Conservation (phyloP, 1,140 invertebrate species). For the Hetaerina americana region DNA sequence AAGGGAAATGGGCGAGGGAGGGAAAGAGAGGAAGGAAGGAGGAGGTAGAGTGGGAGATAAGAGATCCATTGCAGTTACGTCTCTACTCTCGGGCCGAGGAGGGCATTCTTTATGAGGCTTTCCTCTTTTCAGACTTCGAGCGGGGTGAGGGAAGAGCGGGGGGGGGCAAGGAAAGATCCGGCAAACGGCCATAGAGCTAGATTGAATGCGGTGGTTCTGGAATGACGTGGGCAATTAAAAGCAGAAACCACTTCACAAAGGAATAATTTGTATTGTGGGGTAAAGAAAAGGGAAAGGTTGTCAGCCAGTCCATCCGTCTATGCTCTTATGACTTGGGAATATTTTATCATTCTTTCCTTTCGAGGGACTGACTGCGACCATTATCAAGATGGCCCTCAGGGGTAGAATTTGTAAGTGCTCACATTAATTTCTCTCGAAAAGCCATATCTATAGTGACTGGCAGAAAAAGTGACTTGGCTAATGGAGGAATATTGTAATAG, state of each 20-base stretch:
- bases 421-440: neutral
- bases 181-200: neutral
- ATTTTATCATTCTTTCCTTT: neutral
- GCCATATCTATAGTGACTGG: neutral
- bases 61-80: neutral
- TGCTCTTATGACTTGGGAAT: neutral
- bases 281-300: neutral
- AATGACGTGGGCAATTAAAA: neutral
- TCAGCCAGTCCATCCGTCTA: neutral
- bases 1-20: neutral
- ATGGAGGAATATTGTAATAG: neutral
- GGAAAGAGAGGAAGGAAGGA: neutral
- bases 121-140: too few species aligned
- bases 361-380: neutral
- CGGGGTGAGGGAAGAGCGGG: neutral
- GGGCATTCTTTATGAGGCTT: too few species aligned
- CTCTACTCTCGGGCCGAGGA: neutral
- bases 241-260: neutral
- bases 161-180: neutral
- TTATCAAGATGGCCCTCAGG: neutral
- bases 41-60: neutral
- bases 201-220: neutral
- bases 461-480: neutral
- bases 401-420: neutral
- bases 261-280: neutral